Base-by-base conservation (phyloP, 2,888 invertebrate species). In the Shargacucullia verbasci region DNA sequence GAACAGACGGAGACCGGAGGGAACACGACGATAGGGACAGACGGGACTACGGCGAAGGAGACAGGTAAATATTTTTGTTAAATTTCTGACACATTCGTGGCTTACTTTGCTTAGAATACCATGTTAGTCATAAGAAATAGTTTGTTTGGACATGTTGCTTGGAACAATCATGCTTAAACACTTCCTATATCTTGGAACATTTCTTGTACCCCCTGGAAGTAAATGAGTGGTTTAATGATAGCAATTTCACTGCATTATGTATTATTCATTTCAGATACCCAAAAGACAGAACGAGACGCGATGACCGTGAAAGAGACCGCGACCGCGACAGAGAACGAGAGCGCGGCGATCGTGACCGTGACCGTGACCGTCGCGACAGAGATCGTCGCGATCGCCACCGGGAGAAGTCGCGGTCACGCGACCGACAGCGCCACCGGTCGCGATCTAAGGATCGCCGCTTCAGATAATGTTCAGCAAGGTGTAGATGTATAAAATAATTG, bases 11-110 rank as follows among this genome's bases (percentile, higher is more conserved):
- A 0, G 92, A 91, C 78, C 79, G 90, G 0, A 85, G 93, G 34
- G 93, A 92, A 34, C 93, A 93, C 57, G 93, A 94, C 61, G 93
- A 94, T 70, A 78, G 93, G 12, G 93, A 93, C 61, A 80, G 85
- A 35, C 78, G 90, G 2, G 92, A 92, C 73, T 92, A 93, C 50
- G 87, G 86, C 1, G 92, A 93, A 0, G 68, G 58, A 4, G 91
- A 91, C 53, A 88, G 87, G 88, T 89, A 34, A 45, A 43, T 40
- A 38, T 45, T 15, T 1, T n/a, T 14, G 13, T 47, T 1, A 3
- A 15, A 34, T 33, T 14, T 29, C 0, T 0, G 29, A 29, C 7
- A n/a, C n/a, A n/a, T n/a, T n/a, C n/a, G 29, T 9, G 29, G 27
- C 27, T 5, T 29, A 9, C 2, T 4, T 20, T 20, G 20, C 20